Percentiles rank a stretch among this genome's conserved stretches.
Conservation (phyloP, 2,888 invertebrate genomes). For the Cantharis lateralis region DNA sequence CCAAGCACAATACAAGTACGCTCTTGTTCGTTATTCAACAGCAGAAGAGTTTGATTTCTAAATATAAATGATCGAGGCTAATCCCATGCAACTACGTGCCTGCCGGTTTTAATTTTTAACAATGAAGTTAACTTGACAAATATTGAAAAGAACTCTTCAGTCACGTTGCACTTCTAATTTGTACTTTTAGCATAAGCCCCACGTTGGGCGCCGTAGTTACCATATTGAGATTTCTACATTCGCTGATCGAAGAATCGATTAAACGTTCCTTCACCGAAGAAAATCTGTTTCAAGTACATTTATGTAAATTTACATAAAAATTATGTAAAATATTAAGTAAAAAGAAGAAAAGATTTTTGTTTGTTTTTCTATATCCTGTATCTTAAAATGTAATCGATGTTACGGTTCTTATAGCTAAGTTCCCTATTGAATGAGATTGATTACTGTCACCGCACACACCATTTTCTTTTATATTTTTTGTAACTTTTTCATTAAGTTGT, state of each 20-base stretch:
- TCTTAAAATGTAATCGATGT: neutral
- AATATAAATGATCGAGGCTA: neutral
- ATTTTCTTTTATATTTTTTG: neutral
- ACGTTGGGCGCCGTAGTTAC: too few relatives aligned
- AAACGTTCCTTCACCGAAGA: too few relatives aligned
- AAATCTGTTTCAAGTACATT: too few relatives aligned
- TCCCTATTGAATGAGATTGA: neutral
- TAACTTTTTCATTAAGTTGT: neutral
- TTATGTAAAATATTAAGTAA: too few relatives aligned
- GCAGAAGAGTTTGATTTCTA: neutral
- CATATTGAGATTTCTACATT: too few relatives aligned
- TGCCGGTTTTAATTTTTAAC: neutral
- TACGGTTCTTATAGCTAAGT: neutral
- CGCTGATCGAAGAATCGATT: too few relatives aligned
- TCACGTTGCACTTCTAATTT: too few relatives aligned
- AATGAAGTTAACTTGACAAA: neutral
- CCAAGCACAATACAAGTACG: neutral
- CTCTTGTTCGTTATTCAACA: neutral
- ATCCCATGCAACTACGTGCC: neutral
- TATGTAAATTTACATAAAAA: too few relatives aligned
- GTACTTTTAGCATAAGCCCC: too few relatives aligned
- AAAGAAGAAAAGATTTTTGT: neutral
- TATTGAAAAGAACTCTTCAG: neutral
- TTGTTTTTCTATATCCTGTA: neutral
- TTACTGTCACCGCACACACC: neutral